These are phyloP conservation scores for Indicator maculatus DNA, from an alignment of 2,113 vertebrate genomes.

Conservation along the genomic window DNA sequence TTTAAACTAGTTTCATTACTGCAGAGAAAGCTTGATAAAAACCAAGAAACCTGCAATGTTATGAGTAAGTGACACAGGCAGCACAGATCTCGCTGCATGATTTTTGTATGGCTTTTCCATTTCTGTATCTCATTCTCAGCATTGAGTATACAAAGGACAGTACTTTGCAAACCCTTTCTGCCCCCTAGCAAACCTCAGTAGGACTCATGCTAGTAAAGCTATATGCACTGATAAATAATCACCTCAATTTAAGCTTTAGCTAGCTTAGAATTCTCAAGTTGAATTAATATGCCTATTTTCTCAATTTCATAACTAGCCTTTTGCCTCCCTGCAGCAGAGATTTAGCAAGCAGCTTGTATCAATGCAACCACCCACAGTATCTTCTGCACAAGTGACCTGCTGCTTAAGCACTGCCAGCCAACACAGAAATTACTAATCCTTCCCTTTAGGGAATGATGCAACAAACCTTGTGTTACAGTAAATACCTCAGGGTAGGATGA, in stretches of 20 bases:
- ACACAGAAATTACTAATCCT: neutral
- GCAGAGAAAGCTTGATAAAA: neutral
- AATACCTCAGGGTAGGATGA: neutral
- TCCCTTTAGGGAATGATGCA: neutral
- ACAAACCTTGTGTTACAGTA: fast-evolving
- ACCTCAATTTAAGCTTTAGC: neutral
- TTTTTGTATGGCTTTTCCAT: neutral
- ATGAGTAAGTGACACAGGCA: neutral
- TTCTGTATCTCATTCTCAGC: neutral
- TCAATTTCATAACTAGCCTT: neutral
- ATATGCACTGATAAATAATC: neutral
- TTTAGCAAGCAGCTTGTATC: neutral
- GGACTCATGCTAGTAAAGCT: neutral
- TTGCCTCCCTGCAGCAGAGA: neutral
- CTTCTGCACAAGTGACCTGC: neutral
- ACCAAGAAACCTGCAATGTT: neutral
- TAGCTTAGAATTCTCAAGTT: neutral
- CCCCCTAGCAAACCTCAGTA: neutral
- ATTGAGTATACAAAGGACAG: neutral
- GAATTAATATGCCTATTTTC: neutral
- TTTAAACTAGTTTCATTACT: neutral
- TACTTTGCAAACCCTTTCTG: neutral
- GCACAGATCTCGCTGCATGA: neutral
- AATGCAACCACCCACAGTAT: neutral
- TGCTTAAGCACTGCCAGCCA: neutral